Evolutionary conservation across 92 coral and sea anemone species (phyloP).

Genomic region (Zoanthus gigantus): DNA sequence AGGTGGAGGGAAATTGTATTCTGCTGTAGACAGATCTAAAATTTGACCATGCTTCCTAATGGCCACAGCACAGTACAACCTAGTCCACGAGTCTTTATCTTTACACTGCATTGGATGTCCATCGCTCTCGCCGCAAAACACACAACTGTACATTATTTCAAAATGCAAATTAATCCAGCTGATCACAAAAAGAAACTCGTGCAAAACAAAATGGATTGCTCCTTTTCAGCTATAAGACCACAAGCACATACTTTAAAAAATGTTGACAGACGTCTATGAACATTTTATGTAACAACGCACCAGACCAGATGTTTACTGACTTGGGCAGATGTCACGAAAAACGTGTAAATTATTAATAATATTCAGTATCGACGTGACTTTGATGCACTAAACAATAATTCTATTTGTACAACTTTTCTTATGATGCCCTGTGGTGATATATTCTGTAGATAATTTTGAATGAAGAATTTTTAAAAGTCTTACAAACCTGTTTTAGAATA

Average conservation of each 20-base stretch:
- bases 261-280: too few species aligned
- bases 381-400: neutral
- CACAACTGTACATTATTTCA: slow-evolving; percentile 33
- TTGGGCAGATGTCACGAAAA: neutral
- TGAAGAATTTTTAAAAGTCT: neutral
- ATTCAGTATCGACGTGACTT: neutral
- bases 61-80: slow-evolving; percentile 29
- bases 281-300: too few species aligned
- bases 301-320: too few species aligned
- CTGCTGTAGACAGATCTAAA: slow-evolving; percentile 48
- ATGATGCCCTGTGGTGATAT: slow-evolving; percentile 1
- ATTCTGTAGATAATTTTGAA: neutral
- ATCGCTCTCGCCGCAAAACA: slow-evolving; percentile 33
- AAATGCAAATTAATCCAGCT: slow-evolving; percentile 12
- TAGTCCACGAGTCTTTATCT: neutral
- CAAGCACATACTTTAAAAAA: too few species aligned
- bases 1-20: slow-evolving; percentile 45
- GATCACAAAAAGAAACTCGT: slow-evolving; percentile 34
- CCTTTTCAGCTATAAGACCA: neutral
- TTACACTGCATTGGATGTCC: neutral
- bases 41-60: slow-evolving; percentile 37
- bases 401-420: neutral
- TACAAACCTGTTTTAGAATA: neutral
- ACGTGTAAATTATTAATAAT: neutral
- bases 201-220: slow-evolving; percentile 36